Conservation (phyloP, 1,140 invertebrate species). For the Ruditapes philippinarum region DNA sequence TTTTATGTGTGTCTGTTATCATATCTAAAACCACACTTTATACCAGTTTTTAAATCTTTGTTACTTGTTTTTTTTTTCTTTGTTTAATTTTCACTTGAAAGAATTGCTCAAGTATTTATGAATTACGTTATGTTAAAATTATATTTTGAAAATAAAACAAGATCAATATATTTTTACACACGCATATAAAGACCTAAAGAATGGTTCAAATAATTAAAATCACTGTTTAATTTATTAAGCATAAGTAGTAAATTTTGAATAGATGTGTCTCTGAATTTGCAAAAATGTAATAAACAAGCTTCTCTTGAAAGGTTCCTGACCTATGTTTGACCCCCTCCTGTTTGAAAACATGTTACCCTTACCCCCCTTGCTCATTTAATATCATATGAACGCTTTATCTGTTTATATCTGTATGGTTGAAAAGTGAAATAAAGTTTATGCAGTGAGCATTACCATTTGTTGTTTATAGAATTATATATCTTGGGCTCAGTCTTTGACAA, state of each 20-base stretch:
- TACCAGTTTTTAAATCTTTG: neutral
- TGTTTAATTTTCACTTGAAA: neutral
- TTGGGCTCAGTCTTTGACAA: too few species aligned
- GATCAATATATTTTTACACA: too few species aligned
- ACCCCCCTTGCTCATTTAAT: conserved; percentile 20
- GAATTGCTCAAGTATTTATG: neutral
- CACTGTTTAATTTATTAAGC: too few species aligned
- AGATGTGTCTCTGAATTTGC: neutral
- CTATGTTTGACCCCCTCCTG: neutral
- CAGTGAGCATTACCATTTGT: conserved; percentile 30
- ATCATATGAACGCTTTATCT: conserved; percentile 28
- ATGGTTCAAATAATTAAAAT: too few species aligned
- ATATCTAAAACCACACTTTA: neutral
- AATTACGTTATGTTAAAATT: too few species aligned
- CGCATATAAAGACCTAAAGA: too few species aligned
- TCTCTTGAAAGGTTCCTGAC: neutral
- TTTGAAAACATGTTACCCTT: neutral
- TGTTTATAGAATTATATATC: too few species aligned
- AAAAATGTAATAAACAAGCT: too few species aligned
- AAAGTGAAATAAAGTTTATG: conserved; percentile 68
- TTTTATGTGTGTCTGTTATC: neutral
- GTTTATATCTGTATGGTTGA: conserved; percentile 65
- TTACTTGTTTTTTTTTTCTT: neutral
- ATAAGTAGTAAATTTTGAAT: neutral
- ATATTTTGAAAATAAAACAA: too few species aligned